Base-by-base conservation (phyloP, 2,113 vertebrate species). In the Glareola pratincola region DNA sequence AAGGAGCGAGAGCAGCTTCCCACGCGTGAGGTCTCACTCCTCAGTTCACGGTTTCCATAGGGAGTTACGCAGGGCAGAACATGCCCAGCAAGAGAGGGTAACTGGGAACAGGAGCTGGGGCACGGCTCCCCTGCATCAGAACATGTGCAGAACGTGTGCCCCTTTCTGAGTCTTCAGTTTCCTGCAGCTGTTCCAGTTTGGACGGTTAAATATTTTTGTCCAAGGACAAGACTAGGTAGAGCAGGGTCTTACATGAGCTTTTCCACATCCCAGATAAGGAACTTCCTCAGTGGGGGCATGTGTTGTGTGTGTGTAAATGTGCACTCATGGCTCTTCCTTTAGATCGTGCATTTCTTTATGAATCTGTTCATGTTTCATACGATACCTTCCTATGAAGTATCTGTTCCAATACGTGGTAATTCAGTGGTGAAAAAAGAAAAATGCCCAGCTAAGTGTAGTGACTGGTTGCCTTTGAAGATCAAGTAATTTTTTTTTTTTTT, bases 401-500 rank as follows among this genome's bases (percentile, higher is more conserved):
- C 51, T 85, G 14, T 93, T 92, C 92, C 39, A 68, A 9, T 56
- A 45, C 48, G 1, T 47, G 24, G 39, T 88, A 60, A 39, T 88
- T 92, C 48, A 2, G 0, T 79, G 66, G 18, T 82, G 34, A 72
- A 47, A 73, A 41, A 77, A 48, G 8, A 36, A 78, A 78, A 90
- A 64, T 53, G 18, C 37, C 14, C 26, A 76, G 8, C 53, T 41
- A 57, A 53, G 14, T 60, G 39, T 60, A 48, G 19, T 66, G 67
- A 68, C 68, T 68, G 36, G 20, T 90, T 88, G 45, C 74, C 41
- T 96, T 90, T 79, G 45, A 45, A 76, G 48, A 79, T 79, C 18
- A 79, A 87, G 74, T 93, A n/a, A n/a, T n/a, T n/a, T 86, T 75
- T 47, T 75, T 57, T 66, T 93, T 89, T 76, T 39, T 75, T 62